Percentiles rank a stretch among this genome's conserved stretches.
Conservation (phyloP, 2,113 vertebrate genomes). For the Cairina moschata region DNA sequence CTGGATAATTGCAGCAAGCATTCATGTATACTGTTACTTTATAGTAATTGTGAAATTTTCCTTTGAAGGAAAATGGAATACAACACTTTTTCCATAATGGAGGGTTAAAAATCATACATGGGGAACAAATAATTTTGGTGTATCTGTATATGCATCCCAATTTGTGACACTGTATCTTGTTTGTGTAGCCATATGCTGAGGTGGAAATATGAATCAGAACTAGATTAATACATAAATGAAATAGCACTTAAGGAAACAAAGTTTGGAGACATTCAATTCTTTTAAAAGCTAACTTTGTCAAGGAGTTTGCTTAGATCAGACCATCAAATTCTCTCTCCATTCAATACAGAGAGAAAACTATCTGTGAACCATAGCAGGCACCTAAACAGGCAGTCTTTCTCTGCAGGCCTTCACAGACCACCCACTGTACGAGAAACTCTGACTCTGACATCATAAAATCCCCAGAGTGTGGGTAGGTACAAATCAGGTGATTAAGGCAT, state of each 20-base stretch:
- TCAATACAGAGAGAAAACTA: not conserved
- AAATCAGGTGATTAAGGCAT: not conserved
- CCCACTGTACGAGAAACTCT: not conserved
- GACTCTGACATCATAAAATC: fast-evolving
- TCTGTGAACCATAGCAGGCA: not conserved
- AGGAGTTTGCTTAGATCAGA: not conserved
- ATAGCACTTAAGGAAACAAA: not conserved
- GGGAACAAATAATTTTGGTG: not conserved
- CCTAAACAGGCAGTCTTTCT: not conserved
- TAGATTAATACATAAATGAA: not conserved
- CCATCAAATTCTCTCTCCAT: not conserved
- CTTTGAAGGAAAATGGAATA: not conserved
- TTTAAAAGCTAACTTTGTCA: not conserved
- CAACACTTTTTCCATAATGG: not conserved
- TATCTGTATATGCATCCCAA: not conserved
- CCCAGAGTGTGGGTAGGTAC: not conserved
- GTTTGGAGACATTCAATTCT: not conserved
- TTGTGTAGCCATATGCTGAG: not conserved
- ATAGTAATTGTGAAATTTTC: not conserved
- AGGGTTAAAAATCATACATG: not conserved
- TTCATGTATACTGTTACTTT: not conserved
- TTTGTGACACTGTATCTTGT: not conserved
- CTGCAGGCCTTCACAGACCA: not conserved
- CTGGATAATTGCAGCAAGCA: not conserved
- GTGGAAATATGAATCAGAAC: not conserved